Conservation (phyloP, 1,140 invertebrate genomes). For the Orius insidiosus region DNA sequence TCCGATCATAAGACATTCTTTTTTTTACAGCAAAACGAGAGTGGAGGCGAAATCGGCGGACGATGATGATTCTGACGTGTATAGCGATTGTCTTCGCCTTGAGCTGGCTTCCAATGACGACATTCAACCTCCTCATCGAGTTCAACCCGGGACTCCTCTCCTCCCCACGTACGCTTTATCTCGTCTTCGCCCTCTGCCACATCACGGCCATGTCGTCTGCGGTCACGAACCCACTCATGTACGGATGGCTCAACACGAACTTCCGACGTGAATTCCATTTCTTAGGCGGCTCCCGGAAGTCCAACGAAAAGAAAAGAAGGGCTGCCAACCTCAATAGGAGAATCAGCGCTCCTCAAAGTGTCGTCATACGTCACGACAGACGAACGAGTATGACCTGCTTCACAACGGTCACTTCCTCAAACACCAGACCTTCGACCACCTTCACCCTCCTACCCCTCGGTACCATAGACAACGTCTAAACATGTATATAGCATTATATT, state of each 20-base stretch:
- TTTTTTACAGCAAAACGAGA: slow-evolving; percentile 23
- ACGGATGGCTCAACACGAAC: slow-evolving; percentile 37
- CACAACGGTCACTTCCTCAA: slow-evolving; percentile 20
- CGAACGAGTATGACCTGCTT: slow-evolving; percentile 20
- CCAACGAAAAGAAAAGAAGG: slow-evolving; percentile 7
- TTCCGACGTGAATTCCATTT: slow-evolving; percentile 26
- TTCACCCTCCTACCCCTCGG: slow-evolving; percentile 13
- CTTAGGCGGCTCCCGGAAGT: slow-evolving; percentile 12
- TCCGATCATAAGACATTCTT: neutral
- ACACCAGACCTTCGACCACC: slow-evolving; percentile 16
- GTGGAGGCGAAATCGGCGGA: slow-evolving; percentile 30
- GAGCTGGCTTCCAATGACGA: slow-evolving; percentile 34
- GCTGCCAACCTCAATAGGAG: slow-evolving; percentile 3
- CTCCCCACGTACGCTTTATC: slow-evolving; percentile 24
- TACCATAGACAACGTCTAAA: neutral
- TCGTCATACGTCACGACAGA: slow-evolving; percentile 16
- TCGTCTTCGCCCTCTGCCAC: slow-evolving; percentile 35
- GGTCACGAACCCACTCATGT: slow-evolving; percentile 34
- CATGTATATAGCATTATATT: too few species aligned
- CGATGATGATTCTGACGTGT: slow-evolving; percentile 26
- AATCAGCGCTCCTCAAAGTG: slow-evolving; percentile 13
- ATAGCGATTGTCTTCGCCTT: slow-evolving; percentile 31
- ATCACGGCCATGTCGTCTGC: slow-evolving; percentile 37
- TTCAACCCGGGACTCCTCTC: slow-evolving; percentile 18
- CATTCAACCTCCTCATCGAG: slow-evolving; percentile 32